These are phyloP conservation scores for Agonopterix arenella DNA, from an alignment of 2,888 invertebrate species.

Conservation along the genomic window DNA sequence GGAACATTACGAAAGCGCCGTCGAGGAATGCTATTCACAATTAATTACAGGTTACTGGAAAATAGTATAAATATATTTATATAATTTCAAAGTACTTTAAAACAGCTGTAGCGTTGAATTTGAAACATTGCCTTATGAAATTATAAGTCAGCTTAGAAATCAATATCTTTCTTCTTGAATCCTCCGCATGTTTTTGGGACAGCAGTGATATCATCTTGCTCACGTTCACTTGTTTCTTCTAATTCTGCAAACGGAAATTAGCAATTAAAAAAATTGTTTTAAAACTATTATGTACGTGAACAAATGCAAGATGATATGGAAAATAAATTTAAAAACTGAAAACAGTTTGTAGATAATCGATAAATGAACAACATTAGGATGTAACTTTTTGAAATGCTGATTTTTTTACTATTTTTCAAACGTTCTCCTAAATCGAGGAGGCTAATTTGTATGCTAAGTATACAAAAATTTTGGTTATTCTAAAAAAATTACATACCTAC, in stretches of 20 bases:
- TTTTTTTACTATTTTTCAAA: too few relatives aligned
- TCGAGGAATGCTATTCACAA: not conserved
- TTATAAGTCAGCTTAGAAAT: slow-evolving; percentile 62
- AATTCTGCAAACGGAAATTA: slow-evolving; percentile 68
- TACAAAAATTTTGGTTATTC: too few relatives aligned
- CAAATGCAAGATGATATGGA: too few relatives aligned
- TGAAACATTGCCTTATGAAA: not conserved
- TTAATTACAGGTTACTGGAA: not conserved
- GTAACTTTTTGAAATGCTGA: too few relatives aligned
- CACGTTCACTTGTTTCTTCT: slow-evolving; percentile 78
- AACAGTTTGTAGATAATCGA: too few relatives aligned
- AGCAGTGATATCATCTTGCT: slow-evolving; percentile 77
- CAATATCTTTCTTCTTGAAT: slow-evolving; percentile 78
- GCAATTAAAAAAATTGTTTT: not conserved
- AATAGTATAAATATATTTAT: not conserved
- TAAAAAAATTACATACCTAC: too few relatives aligned
- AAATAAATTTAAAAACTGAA: too few relatives aligned
- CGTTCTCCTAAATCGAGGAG: too few relatives aligned
- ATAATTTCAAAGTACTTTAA: not conserved
- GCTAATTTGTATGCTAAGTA: too few relatives aligned
- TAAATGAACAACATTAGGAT: too few relatives aligned
- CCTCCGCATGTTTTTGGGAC: slow-evolving; percentile 76
- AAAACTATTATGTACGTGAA: too few relatives aligned
- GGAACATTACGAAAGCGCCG: not conserved
- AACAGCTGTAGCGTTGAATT: not conserved